Base-by-base conservation (phyloP, 2,113 vertebrate species). In the Sialia sialis region DNA sequence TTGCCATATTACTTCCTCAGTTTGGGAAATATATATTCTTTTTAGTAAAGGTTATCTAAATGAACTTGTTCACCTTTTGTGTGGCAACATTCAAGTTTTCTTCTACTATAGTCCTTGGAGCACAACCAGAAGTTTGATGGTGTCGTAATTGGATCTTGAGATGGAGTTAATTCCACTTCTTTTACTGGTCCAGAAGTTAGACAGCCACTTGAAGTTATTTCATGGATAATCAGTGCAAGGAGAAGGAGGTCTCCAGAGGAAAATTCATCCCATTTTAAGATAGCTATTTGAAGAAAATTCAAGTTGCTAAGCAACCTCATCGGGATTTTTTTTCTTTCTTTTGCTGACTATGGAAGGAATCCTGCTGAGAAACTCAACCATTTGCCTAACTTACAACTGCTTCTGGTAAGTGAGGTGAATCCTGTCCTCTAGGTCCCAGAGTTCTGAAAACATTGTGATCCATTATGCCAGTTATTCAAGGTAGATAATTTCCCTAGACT, bases 281-380 rank as follows among this genome's bases (percentile, higher is more conserved):
- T 36, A 88, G 51, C 18, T 46, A 93, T 79, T 66, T 76, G 78
- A 93, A 75, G 75, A 87, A 87, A 93, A 90, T 54, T 83, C 29
- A 59, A 90, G 93, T 96, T 96, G 92, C 95, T 95, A 93, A 88
- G 95, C 94, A 96, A 96, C 87, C 10, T 82, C 34, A 89, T 81
- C 41, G 76, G 49, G 13, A 32, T 36, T 67, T 44, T 64, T 64
- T 82, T 81, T 46, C 11, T 72, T 89, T 59, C 54, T 79, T 20
- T 79, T 2, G 3, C 16, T 83, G 22, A 41, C 70, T 79, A 13
- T 48, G 44, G 30, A 84, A 12, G 25, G 21, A 93, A 82, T n/a
- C 36, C 56, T 89, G 58, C 67, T 79, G 69, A 96, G 70, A 82
- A 91, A 41, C 41, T 68, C 52, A 75, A 36, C 48, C 52, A 1